These are phyloP conservation scores for Melanotaenia boesemani DNA, from an alignment of 2,797 vertebrate species.

Conservation along the genomic window DNA sequence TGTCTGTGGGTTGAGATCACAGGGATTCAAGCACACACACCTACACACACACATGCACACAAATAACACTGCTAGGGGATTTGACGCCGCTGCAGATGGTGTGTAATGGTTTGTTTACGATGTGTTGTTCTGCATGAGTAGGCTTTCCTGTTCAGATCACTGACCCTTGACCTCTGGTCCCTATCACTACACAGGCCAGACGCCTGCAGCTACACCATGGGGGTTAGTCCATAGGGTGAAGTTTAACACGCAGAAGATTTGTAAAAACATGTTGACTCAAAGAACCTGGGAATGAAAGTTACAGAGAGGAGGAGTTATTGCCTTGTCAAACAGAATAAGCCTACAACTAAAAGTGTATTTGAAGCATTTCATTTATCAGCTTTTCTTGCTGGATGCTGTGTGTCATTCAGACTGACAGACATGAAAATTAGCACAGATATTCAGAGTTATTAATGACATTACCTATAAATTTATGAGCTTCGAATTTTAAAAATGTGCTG, in stretches of 20 bases:
- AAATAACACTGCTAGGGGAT: constrained; percentile 47
- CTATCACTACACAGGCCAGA: constrained; percentile 48
- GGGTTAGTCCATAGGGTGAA: constrained; percentile 4
- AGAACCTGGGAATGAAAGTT: background rate
- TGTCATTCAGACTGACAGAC: background rate
- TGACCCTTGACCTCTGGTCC: constrained; percentile 69
- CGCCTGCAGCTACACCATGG: constrained; percentile 29
- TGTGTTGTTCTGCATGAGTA: constrained; percentile 67
- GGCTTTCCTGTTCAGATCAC: constrained; percentile 69
- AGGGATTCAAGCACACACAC: constrained; percentile 42
- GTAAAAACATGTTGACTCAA: constrained; percentile 20
- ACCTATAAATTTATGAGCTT: background rate
- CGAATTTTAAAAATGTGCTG: background rate
- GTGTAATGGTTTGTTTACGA: constrained; percentile 81
- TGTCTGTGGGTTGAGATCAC: constrained; percentile 51
- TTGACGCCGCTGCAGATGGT: constrained; percentile 72
- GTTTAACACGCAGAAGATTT: constrained; percentile 24
- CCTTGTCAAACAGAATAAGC: background rate
- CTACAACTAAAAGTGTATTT: background rate
- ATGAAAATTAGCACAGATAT: background rate
- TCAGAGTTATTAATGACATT: background rate
- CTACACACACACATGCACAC: constrained; percentile 49
- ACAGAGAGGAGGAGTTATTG: background rate
- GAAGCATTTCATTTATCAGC: background rate
- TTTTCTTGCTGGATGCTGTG: background rate